Base-by-base conservation (phyloP, 35 echinoderm and acorn worm species). In the Apostichopus parvimensis region DNA sequence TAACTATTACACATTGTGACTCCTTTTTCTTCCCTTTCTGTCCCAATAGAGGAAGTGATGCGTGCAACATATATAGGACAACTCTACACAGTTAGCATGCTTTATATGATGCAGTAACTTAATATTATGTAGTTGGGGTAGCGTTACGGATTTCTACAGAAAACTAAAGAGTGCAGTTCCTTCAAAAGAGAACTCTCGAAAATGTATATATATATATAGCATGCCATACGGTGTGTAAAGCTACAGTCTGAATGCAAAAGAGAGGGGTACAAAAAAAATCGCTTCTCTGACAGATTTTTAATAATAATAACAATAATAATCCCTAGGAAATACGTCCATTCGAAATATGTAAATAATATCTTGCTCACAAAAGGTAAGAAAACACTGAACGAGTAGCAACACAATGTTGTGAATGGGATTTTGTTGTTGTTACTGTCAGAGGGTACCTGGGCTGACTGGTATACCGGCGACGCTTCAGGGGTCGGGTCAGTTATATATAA, bases 41-140 rank as follows among this genome's bases (percentile, higher is more conserved):
- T 45, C 34, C 34, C 34, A 83, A 83, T 34, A 83, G 80, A 55
- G 80, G 80, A 83, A 83, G 34, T 83, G 52, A 83, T 83, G 52
- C 80, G 80, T 83, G 80, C 34, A 83, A 75, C 71, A 75, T n/a
- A n/a, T n/a, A n/a, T 75, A n/a, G 17, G 20, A 75, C 71, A 75
- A 75, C n/a, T 75, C 7, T n/a, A 4, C 14, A 61, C 58, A 8
- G 58, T 61, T 61, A 61, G 58, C 7, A 61, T 61, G 58, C 58
- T 61, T 45, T 8, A 61, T 12, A 61, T 12, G 58, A 61, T 61
- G 58, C 12, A 9, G 58, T 61, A 61, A 61, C 58, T 61, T 61
- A 9, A 61, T 12, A 61, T 8, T 11, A 61, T 61, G 58, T 12
- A 61, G 58, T 61, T 12, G 1, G 58, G 58, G 34, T 45, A 45